phyloP scores from a whole-genome alignment of 2,888 invertebrate genomes.

The Arge pagana region DNA sequence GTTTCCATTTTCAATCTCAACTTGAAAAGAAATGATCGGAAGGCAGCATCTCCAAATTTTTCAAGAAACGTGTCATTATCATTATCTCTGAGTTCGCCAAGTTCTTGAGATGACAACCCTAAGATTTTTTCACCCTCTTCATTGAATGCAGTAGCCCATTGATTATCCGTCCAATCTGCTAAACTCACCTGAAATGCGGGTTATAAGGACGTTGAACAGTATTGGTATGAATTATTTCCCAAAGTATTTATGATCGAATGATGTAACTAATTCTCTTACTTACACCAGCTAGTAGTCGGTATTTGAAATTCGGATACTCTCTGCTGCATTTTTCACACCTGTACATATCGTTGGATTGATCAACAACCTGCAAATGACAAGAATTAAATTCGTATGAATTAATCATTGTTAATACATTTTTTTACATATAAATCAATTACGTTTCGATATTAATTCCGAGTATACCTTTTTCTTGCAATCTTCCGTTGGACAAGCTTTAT shows the following conservation, averaged over 20 bases:
- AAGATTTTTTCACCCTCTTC: constrained; percentile 80
- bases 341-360: constrained; percentile 84
- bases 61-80: constrained; percentile 70
- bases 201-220: not conserved
- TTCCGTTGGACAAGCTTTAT: constrained; percentile 87
- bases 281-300: constrained; percentile 80
- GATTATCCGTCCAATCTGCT: constrained; percentile 84
- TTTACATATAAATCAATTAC: no score
- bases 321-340: constrained; percentile 94
- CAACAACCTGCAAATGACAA: constrained; percentile 65
- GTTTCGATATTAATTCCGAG: not conserved
- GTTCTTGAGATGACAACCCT: constrained; percentile 71
- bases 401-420: not conserved
- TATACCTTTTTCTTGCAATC: constrained; percentile 90
- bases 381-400: constrained; percentile 11
- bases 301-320: constrained; percentile 84
- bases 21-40: constrained; percentile 81
- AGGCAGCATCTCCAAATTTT: constrained; percentile 75
- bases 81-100: constrained; percentile 75
- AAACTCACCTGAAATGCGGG: constrained; percentile 71
- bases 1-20: constrained; percentile 88
- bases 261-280: constrained; percentile 53
- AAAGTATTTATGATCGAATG: no score
- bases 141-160: constrained; percentile 91
- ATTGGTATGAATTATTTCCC: not conserved